Base-by-base conservation (phyloP, 2,888 invertebrate genomes). In the Gryllus longicercus region DNA sequence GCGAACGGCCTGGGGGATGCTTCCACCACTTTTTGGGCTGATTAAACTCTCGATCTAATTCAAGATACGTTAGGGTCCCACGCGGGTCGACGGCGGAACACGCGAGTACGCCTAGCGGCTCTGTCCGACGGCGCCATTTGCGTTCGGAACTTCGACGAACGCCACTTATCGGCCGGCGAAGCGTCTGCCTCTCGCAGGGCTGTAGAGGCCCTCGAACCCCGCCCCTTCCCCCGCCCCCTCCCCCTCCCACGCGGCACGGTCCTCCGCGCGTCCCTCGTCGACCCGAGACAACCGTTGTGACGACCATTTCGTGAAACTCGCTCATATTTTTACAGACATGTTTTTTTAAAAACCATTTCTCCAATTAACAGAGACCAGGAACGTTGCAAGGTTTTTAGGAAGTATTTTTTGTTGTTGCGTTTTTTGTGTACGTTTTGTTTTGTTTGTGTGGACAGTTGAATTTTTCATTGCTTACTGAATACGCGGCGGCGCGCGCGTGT, bases 311-410 rank as follows among this genome's bases (percentile, higher is more conserved):
- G 79, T 78, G 78, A 82, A 50, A 38, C 79, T 38, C 77, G 49
- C 76, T 78, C 79, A 75, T 77, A 80, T 80, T 82, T 50, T 79
- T 82, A 80, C 76, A 76, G 79, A 75, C 77, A 78, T 80, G 80
- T 79, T 78, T 80, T 80, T 80, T 80, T 79, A 80, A 81, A 78
- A 78, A 78, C 50, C 79, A 75, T 51, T 78, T 74, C 78, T 82
- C 78, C 82, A 82, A 82, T 82, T 82, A 79, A 80, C 80, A 74
- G 79, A 18, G 79, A 79, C 78, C 51, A 74, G 79, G 77, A 81
- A 76, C 76, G 78, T 51, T 76, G 63, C 50, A 49, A 50, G 75
- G 77, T 80, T 79, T 80, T 74, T 77, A 79, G 79, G 76, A 79
- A 78, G 81, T 78, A 75, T 79, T 81, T 78, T 79, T 78, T 79